Base-by-base conservation (phyloP, 2,113 vertebrate species). In the Brachyhypopomus occidentalis region DNA sequence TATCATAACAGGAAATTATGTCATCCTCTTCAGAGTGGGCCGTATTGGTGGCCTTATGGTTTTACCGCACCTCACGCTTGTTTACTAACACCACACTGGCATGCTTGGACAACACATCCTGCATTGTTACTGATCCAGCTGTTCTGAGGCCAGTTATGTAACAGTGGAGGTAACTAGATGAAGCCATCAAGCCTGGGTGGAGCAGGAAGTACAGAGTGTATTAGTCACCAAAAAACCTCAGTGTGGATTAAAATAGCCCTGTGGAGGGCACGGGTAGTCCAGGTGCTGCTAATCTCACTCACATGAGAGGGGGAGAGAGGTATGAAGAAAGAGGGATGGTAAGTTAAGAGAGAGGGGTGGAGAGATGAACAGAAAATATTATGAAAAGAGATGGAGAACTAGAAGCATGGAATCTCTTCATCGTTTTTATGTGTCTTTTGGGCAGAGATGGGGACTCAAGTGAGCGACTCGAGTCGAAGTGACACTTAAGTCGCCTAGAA, bases 171-270 rank as follows among this genome's bases (percentile, higher is more conserved):
- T 2, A 30, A 27, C 27, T 56, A 8, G 71, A 5, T 52, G 14
- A 55, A 41, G 30, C n/a, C 19, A 25, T 58, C 30, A 9, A 20
- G 64, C 4, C 64, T 8, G 63, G 73, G 56, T 66, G 48, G 55
- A 64, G 62, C 20, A 38, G 72, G 11, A 14, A 4, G 19, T n/a
- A 30, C 55, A 11, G 81, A 14, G 72, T 48, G 52, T 5, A 4
- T 69, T 75, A 34, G 80, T 77, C 82, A 72, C 69, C 64, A 2
- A 56, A 60, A 60, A 59, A 60, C 23, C n/a, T 62, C 8, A 77
- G 67, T 62, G 64, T 73, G 85, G 75, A 84, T 30, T 12, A 80
- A 79, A 58, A 81, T 67, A 22, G 4, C 23, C 70, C 79, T 77
- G 64, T 25, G 12, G 7, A 2, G 23, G 3, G 34, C 62, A 30